A percentile compares a stretch with the other conserved stretches of the same genome.
Evolutionary conservation across 1,140 invertebrate species (phyloP).

Genomic region (Oreohelix idahoensis): DNA sequence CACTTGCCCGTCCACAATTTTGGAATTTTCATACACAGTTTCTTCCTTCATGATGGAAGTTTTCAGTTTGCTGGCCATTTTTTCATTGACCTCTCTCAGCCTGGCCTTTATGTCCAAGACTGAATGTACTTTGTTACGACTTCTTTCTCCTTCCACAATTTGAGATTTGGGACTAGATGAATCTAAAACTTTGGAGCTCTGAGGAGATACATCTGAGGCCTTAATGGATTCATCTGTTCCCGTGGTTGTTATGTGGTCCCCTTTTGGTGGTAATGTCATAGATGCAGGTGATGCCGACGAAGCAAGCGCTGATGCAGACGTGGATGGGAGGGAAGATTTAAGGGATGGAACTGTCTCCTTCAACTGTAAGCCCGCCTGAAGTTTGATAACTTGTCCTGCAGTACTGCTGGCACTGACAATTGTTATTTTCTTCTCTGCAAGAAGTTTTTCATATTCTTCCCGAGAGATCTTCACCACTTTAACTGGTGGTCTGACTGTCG

Average conservation of each 20-base stretch:
- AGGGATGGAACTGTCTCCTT: not conserved
- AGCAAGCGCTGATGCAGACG: not conserved
- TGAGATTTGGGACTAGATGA: not conserved
- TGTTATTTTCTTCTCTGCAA: constrained; percentile 46
- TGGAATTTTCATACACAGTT: constrained; percentile 3
- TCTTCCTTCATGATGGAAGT: not conserved
- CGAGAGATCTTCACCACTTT: constrained; percentile 44
- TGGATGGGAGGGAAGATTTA: not conserved
- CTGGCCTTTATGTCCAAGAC: constrained; percentile 17
- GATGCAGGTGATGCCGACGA: not conserved
- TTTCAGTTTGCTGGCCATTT: constrained; percentile 5
- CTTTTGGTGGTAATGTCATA: too few relatives aligned
- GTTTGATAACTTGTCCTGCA: constrained; percentile 38
- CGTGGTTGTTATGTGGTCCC: too few relatives aligned
- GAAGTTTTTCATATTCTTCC: constrained; percentile 44
- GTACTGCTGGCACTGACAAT: constrained; percentile 36
- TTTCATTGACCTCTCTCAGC: constrained; percentile 16
- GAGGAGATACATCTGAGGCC: not conserved
- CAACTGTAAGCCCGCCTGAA: constrained; percentile 44
- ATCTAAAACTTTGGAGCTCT: not conserved
- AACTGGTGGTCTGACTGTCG: constrained; percentile 15
- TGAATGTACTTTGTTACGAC: not conserved
- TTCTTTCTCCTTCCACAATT: not conserved
- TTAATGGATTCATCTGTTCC: not conserved
- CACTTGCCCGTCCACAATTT: constrained; percentile 15